phyloP scores from a whole-genome alignment of 2,888 invertebrate genomes.

The Thera britannica region DNA sequence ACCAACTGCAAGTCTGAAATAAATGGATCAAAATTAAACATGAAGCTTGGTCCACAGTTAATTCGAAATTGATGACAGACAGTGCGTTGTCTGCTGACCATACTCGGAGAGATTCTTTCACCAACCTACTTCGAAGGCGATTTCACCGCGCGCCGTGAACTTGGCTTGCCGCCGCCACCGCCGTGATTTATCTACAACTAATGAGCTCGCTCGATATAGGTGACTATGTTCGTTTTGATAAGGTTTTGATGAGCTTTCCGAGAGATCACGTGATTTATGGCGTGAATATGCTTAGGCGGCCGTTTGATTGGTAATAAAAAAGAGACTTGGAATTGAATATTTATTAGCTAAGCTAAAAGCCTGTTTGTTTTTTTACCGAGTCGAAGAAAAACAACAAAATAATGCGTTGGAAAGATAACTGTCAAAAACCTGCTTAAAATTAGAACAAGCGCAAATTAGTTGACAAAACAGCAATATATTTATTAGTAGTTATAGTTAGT shows the following conservation, averaged over 20 bases:
- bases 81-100: constrained; percentile 52
- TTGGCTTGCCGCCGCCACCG: constrained; percentile 35
- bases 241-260: constrained; percentile 16
- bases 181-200: constrained; percentile 28
- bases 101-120: constrained; percentile 80
- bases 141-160: constrained; percentile 63
- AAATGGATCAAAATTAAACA: too few species aligned
- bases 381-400: constrained; percentile 1
- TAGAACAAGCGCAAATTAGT: too few species aligned
- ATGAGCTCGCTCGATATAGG: constrained; percentile 22
- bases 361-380: neutral
- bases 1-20: too few species aligned
- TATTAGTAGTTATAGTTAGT: too few species aligned
- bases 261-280: constrained; percentile 22
- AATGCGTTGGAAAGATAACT: too few species aligned
- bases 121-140: constrained; percentile 81
- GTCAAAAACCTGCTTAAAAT: too few species aligned
- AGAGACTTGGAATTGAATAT: neutral
- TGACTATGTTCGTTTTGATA: constrained; percentile 30
- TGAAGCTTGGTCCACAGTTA: too few species aligned
- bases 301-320: constrained; percentile 11
- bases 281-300: neutral
- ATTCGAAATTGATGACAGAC: neutral
- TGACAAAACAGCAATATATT: too few species aligned
- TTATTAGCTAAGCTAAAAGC: neutral